A percentile compares a stretch with the other conserved stretches of the same genome.
Evolutionary conservation across 2,113 vertebrate genomes (phyloP).

Genomic region (Arizona elegans): DNA sequence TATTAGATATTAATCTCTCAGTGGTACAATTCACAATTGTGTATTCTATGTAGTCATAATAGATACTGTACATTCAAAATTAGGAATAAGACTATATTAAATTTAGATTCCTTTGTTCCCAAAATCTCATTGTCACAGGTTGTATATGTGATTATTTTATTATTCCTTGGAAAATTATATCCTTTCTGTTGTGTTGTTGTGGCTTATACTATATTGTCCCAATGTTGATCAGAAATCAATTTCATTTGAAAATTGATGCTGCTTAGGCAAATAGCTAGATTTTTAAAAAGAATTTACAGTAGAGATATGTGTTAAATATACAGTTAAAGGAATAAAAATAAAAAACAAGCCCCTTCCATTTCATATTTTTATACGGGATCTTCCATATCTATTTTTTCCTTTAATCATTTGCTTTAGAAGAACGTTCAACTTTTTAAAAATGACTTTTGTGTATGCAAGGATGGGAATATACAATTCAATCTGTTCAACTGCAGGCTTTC

Average conservation of each 20-base stretch:
- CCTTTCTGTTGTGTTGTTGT: background rate
- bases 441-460: conserved; percentile 13
- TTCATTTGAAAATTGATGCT: background rate
- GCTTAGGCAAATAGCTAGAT: background rate
- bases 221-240: rapidly evolving
- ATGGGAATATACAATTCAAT: background rate
- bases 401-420: conserved; percentile 32
- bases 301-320: background rate
- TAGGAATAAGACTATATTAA: background rate
- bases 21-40: too few species aligned
- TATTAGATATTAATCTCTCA: background rate
- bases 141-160: rapidly evolving
- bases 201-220: rapidly evolving
- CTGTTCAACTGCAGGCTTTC: conserved; percentile 48
- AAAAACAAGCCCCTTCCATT: background rate
- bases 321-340: conserved; percentile 24
- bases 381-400: conserved; percentile 32
- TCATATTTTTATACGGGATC: background rate
- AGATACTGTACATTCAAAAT: too few species aligned
- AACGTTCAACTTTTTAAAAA: conserved; percentile 60
- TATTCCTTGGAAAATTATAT: background rate
- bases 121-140: background rate
- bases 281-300: background rate
- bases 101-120: background rate
- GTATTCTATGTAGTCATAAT: background rate